phyloP scores from a whole-genome alignment of 2,797 vertebrate species.

The Okamejei kenojei region DNA sequence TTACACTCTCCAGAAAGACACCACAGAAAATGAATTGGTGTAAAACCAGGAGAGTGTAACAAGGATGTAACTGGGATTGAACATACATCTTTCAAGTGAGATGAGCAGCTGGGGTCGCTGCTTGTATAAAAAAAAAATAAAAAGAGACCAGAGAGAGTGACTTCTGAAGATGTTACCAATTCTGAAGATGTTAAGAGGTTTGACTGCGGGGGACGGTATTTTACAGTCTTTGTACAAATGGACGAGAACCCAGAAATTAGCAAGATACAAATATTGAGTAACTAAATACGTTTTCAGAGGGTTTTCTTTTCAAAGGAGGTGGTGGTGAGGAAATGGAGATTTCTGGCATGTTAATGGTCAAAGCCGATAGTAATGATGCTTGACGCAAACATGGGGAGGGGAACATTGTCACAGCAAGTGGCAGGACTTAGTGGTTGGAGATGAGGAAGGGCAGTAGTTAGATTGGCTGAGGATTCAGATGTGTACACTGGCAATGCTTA shows the following conservation, averaged over 20 bases:
- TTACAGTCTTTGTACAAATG: background rate
- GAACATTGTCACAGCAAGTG: background rate
- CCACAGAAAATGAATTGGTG: background rate
- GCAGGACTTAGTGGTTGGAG: too few species aligned
- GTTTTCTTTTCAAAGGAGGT: background rate
- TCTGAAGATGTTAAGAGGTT: background rate
- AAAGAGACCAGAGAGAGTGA: background rate
- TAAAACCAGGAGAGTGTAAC: background rate
- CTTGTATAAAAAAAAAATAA: background rate
- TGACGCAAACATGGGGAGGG: background rate
- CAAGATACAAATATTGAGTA: background rate
- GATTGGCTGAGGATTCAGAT: background rate
- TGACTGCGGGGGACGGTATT: background rate
- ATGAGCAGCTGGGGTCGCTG: background rate
- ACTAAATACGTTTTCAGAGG: background rate
- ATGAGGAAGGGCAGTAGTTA: too few species aligned
- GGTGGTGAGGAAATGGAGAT: background rate
- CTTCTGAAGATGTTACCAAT: background rate
- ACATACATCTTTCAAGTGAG: too few species aligned
- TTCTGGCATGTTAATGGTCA: background rate
- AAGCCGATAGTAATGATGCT: background rate
- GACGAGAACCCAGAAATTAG: background rate
- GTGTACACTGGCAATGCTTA: background rate
- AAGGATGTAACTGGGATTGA: background rate
- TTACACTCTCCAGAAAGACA: background rate